Evolutionary conservation across 2,113 vertebrate genomes (phyloP).

Genomic region (Arenaria interpres): DNA sequence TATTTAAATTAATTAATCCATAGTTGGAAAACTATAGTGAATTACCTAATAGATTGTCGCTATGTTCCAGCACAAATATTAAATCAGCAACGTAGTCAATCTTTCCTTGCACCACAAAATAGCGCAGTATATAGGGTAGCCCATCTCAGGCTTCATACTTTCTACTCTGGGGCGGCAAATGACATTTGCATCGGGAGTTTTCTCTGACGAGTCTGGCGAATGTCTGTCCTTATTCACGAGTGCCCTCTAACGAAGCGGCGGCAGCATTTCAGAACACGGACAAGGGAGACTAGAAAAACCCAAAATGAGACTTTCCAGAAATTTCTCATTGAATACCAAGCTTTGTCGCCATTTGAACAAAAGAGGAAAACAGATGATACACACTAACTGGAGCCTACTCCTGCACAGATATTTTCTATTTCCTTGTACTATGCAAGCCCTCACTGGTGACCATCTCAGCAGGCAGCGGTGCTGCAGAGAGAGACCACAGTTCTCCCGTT

Average conservation of each 20-base stretch:
- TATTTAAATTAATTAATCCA: neutral
- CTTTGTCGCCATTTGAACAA: neutral
- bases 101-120: neutral
- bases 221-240: neutral
- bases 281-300: neutral
- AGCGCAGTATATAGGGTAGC: fast-evolving
- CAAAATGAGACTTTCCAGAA: neutral
- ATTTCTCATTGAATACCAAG: neutral
- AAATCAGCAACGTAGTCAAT: neutral
- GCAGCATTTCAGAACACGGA: neutral
- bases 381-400: neutral
- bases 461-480: neutral
- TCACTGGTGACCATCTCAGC: fast-evolving
- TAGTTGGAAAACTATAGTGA: neutral
- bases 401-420: neutral
- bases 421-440: neutral
- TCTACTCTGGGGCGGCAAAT: neutral
- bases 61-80: neutral
- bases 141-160: neutral
- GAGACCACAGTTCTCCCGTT: neutral
- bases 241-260: constrained; percentile 47
- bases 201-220: neutral
- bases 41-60: neutral
- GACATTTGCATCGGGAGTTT: too few species aligned
- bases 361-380: neutral